Conservation (phyloP, 2,113 vertebrate species). For the Phaetusa simplex region DNA sequence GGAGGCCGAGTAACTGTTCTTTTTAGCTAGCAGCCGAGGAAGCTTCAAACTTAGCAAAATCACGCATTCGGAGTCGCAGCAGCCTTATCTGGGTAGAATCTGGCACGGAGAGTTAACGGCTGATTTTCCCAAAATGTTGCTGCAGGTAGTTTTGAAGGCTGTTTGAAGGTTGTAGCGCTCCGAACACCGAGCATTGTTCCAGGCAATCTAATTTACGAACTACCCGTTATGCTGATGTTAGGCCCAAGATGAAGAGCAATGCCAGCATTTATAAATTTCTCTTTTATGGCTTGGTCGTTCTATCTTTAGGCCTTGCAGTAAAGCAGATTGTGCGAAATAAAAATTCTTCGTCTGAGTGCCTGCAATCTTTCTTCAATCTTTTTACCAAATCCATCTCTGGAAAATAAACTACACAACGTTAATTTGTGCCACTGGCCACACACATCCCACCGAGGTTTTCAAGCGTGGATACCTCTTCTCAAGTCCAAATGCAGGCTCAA, state of each 20-base stretch:
- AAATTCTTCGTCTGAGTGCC: background rate
- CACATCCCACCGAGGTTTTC: background rate
- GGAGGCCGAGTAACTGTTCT: background rate
- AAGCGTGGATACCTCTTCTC: background rate
- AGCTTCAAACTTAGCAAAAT: background rate
- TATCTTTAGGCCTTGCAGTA: background rate
- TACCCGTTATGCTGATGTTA: background rate
- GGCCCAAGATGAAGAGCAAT: background rate
- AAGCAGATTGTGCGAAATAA: background rate
- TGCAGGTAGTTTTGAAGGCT: constrained; percentile 38
- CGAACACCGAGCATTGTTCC: background rate
- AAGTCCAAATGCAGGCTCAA: background rate
- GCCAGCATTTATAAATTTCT: constrained; percentile 15
- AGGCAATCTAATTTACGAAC: background rate
- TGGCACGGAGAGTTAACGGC: background rate
- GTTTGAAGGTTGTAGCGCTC: background rate
- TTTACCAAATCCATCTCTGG: background rate
- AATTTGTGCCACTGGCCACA: background rate
- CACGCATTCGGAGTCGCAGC: background rate
- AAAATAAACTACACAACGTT: background rate
- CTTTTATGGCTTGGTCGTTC: background rate
- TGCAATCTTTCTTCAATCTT: background rate
- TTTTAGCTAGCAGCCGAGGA: background rate
- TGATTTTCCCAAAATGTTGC: background rate
- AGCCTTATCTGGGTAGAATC: background rate